A percentile compares a stretch with the other conserved stretches of the same genome.
phyloP scores from a whole-genome alignment of 2,113 vertebrate species.

The Callaeas wilsoni region DNA sequence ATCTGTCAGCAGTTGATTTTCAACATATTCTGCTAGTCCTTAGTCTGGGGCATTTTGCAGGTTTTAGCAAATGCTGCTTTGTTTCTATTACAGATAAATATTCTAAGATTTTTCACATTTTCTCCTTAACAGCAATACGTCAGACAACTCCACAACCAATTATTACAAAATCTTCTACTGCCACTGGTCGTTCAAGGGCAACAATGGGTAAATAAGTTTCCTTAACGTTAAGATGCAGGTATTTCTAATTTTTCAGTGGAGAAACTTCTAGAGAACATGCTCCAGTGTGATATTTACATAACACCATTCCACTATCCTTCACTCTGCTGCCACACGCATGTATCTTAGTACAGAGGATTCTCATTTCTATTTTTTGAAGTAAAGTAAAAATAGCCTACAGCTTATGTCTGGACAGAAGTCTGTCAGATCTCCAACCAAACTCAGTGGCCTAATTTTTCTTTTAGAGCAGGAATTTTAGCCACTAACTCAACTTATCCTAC shows the following conservation, averaged over 20 bases:
- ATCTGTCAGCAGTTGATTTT: neutral
- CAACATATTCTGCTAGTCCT: neutral
- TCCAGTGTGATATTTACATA: neutral
- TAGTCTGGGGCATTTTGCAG: neutral
- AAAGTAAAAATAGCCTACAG: neutral
- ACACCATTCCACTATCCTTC: neutral
- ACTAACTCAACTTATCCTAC: neutral
- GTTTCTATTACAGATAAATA: neutral
- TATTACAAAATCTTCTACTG: constrained; percentile 42
- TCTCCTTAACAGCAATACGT: constrained; percentile 44
- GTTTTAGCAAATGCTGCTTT: neutral
- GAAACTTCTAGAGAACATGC: neutral
- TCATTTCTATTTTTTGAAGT: neutral
- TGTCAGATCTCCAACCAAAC: neutral
- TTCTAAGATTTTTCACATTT: constrained; percentile 52
- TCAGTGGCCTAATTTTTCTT: neutral
- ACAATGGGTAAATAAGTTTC: constrained; percentile 72
- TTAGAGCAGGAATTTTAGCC: neutral
- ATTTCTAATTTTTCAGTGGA: neutral
- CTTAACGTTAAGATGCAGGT: neutral
- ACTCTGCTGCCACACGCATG: neutral
- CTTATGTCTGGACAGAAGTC: neutral
- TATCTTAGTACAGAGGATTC: neutral
- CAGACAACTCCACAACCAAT: constrained; percentile 43
- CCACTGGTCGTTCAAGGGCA: constrained; percentile 50